Evolutionary conservation across 53 echinoderm and acorn worm species (phyloP).

Genomic region (Arbacia lixula): DNA sequence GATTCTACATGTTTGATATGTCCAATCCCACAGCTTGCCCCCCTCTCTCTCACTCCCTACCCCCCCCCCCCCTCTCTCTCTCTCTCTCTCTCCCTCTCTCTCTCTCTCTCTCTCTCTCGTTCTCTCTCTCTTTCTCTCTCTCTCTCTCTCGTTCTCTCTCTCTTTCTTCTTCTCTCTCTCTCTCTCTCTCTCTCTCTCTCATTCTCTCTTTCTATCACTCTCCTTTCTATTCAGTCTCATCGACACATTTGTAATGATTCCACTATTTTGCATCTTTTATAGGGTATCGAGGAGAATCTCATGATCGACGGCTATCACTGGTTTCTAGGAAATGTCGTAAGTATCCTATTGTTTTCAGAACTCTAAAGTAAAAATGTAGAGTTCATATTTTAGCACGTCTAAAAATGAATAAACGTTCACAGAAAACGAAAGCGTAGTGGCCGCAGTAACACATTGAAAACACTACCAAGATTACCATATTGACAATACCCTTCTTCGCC

Average conservation of each 20-base stretch:
- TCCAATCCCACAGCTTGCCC: too few species aligned
- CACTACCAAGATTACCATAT: too few species aligned
- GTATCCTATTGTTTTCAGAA: too few species aligned
- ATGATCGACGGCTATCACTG: constrained; percentile 88
- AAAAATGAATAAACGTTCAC: too few species aligned
- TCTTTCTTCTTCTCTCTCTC: neutral
- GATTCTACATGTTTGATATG: too few species aligned
- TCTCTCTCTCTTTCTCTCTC: neutral
- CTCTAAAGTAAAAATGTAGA: neutral
- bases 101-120: neutral
- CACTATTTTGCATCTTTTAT: neutral
- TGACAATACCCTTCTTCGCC: too few species aligned
- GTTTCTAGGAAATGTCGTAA: constrained; percentile 87
- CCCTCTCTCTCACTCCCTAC: neutral
- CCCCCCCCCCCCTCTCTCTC: neutral
- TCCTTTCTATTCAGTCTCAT: neutral
- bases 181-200: neutral
- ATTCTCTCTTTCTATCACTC: neutral
- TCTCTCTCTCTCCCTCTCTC: neutral
- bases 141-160: neutral
- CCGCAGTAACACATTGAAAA: too few species aligned
- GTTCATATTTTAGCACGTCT: too few species aligned
- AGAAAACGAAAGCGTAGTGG: too few species aligned
- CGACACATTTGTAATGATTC: neutral
- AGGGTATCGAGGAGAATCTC: constrained; percentile 81